Percentiles rank a stretch among this genome's conserved stretches.
Conservation (phyloP, 2,888 invertebrate genomes). For the Yponomeuta malinellus region DNA sequence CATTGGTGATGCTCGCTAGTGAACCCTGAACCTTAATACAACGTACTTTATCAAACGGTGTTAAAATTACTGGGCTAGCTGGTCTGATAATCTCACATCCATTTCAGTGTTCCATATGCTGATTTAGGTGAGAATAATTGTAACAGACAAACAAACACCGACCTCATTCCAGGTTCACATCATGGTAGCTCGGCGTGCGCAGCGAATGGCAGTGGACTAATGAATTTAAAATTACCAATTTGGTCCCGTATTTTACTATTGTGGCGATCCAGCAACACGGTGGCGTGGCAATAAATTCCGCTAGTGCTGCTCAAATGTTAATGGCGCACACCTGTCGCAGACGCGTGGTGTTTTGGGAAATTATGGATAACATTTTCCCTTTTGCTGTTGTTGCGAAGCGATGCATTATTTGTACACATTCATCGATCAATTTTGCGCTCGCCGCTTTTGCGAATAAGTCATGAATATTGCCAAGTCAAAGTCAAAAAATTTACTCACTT, state of each 20-base stretch:
- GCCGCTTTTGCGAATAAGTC: not conserved
- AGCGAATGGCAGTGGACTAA: not conserved
- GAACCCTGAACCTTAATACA: too few species aligned
- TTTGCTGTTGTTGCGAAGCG: slow-evolving; percentile 22
- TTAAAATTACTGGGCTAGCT: too few species aligned
- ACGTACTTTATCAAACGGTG: too few species aligned
- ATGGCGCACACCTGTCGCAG: slow-evolving; percentile 36
- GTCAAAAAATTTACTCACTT: too few species aligned
- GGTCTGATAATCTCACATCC: too few species aligned
- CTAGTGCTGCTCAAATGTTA: slow-evolving; percentile 33
- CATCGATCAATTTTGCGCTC: not conserved
- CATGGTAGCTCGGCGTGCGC: not conserved
- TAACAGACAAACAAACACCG: not conserved
- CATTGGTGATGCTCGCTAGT: too few species aligned
- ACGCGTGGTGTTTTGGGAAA: slow-evolving; percentile 26
- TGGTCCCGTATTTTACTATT: slow-evolving; percentile 6
- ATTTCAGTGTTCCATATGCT: too few species aligned
- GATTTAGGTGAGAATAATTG: too few species aligned
- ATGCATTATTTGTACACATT: not conserved
- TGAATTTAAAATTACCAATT: slow-evolving; percentile 12
- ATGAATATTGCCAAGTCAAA: too few species aligned
- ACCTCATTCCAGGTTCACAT: not conserved
- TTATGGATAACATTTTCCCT: slow-evolving; percentile 26
- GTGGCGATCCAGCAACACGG: slow-evolving; percentile 14
- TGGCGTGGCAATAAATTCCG: slow-evolving; percentile 34